These are phyloP conservation scores for Biston stratarius DNA, from an alignment of 2,888 invertebrate genomes.

Conservation along the genomic window DNA sequence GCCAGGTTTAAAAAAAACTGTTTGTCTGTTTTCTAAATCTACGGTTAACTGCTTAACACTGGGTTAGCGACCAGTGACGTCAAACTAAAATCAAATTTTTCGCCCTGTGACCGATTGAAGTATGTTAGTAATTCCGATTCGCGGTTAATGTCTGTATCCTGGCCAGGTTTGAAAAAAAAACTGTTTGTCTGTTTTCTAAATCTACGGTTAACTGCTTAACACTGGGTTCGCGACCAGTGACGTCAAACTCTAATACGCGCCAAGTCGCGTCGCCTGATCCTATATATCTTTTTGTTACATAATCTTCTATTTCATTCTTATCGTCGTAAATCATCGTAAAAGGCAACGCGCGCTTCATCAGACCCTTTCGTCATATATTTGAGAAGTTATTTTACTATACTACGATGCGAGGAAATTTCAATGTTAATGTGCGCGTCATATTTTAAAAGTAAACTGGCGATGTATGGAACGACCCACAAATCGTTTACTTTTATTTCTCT, in stretches of 20 bases:
- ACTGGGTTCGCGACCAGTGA: conserved; percentile 24
- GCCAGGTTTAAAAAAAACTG: not conserved
- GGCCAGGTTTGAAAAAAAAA: not conserved
- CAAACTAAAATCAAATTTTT: not conserved
- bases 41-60: conserved; percentile 5
- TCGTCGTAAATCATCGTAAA: not conserved
- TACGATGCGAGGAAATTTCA: conserved; percentile 6
- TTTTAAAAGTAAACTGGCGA: too few species aligned
- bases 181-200: conserved; percentile 8
- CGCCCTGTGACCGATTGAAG: conserved; percentile 21
- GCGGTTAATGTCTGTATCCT: not conserved
- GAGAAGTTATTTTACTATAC: not conserved
- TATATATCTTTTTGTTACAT: conserved; percentile 17
- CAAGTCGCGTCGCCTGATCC: conserved; percentile 23
- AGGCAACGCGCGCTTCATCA: conserved; percentile 20
- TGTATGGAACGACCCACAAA: too few species aligned
- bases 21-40: conserved; percentile 12
- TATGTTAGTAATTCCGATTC: conserved; percentile 16
- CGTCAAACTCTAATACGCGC: conserved; percentile 19
- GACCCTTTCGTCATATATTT: conserved; percentile 13
- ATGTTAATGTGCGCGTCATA: too few species aligned
- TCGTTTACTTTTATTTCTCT: too few species aligned
- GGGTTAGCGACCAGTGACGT: too few species aligned
- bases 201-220: conserved; percentile 6
- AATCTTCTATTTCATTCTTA: not conserved